Conservation (phyloP, 2,113 vertebrate genomes). For the Gulo gulo region DNA sequence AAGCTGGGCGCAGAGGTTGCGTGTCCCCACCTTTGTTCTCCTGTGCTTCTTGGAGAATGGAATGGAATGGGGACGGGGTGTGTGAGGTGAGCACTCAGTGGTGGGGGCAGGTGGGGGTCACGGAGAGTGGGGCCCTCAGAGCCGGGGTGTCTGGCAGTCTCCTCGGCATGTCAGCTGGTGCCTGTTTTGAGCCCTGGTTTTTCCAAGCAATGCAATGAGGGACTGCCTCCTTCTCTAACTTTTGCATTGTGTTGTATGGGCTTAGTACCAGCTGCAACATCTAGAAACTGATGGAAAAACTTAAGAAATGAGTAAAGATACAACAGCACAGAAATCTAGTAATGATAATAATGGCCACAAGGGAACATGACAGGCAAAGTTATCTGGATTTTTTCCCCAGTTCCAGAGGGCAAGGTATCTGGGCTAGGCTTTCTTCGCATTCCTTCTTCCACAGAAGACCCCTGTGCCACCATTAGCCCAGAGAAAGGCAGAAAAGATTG, state of each 20-base stretch:
- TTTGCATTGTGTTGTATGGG: neutral
- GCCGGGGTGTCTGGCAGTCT: neutral
- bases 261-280: neutral
- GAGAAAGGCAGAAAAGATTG: neutral
- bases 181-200: neutral
- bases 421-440: neutral
- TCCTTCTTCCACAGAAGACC: neutral
- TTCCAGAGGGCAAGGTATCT: neutral
- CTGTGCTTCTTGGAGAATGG: neutral
- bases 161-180: neutral
- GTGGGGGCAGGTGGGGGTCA: no score
- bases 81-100: neutral
- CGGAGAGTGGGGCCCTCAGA: neutral
- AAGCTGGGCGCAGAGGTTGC: neutral
- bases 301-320: neutral
- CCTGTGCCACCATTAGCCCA: neutral
- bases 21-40: neutral
- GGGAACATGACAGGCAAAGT: neutral
- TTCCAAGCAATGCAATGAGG: neutral
- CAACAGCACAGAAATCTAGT: neutral
- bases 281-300: neutral
- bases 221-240: neutral
- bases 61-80: rapidly evolving
- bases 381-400: neutral
- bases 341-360: neutral